Evolutionary conservation across 2,113 vertebrate species (phyloP).

Genomic region (Megaceryle torquata): DNA sequence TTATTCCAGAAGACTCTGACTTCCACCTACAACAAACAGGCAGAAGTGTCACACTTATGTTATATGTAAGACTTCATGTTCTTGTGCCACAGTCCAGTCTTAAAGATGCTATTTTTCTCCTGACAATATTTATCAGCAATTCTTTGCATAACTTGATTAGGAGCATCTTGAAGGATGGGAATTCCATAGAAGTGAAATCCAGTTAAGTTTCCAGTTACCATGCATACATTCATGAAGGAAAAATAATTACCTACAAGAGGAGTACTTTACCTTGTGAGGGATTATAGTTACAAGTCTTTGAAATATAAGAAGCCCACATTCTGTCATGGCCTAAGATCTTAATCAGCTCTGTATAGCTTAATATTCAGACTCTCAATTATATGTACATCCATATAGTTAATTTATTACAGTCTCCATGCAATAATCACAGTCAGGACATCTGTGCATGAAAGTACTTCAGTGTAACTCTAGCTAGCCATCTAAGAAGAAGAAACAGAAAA

Average conservation of each 20-base stretch:
- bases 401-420: neutral
- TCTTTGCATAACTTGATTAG: neutral
- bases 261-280: neutral
- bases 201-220: neutral
- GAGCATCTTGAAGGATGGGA: neutral
- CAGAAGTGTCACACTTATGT: neutral
- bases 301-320: neutral
- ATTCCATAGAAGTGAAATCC: neutral
- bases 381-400: neutral
- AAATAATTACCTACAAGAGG: neutral
- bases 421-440: neutral
- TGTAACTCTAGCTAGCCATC: neutral
- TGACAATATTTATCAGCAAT: neutral
- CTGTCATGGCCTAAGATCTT: neutral
- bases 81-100: neutral
- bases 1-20: neutral
- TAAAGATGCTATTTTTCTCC: neutral
- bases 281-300: neutral
- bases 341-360: neutral
- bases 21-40: accelerated
- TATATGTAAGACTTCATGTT: neutral
- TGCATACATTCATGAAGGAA: neutral
- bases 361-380: neutral
- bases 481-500: neutral
- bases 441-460: neutral